A percentile compares a stretch with the other conserved stretches of the same genome.
Conservation (phyloP, 2,113 vertebrate species). For the Buteo buteo region DNA sequence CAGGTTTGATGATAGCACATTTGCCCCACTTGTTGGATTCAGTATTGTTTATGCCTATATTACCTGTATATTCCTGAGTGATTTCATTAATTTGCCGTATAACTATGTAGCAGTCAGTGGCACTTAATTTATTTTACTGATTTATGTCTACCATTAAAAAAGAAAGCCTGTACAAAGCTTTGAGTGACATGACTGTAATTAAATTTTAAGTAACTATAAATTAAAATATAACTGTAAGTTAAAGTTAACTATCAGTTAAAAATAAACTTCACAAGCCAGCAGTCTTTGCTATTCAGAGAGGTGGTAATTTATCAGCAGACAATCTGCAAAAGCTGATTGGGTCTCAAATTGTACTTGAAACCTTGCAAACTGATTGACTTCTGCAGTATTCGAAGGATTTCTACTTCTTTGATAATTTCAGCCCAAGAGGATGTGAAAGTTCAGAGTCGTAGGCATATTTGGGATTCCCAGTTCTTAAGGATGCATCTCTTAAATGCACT, state of each 20-base stretch:
- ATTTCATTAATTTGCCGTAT: constrained; percentile 58
- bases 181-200: constrained; percentile 58
- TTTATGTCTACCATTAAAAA: constrained; percentile 49
- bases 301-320: constrained; percentile 29
- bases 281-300: constrained; percentile 35
- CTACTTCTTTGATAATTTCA: background rate
- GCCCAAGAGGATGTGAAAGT: background rate
- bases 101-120: constrained; percentile 44
- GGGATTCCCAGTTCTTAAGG: background rate
- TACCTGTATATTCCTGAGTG: constrained; percentile 29
- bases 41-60: constrained; percentile 44
- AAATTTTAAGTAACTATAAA: constrained; percentile 66
- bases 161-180: constrained; percentile 35
- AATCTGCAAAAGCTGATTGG: background rate
- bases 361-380: background rate
- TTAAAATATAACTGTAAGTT: constrained; percentile 57
- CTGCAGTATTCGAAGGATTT: background rate
- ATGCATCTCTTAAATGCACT: background rate
- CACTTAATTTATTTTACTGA: constrained; percentile 64
- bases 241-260: constrained; percentile 63
- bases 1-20: background rate
- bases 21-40: constrained; percentile 39
- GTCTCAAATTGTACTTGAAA: background rate
- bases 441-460: background rate
- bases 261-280: constrained; percentile 55